A percentile compares a stretch with the other conserved stretches of the same genome.
Conservation (phyloP, 2,797 vertebrate species). For the Passerculus sandwichensis region DNA sequence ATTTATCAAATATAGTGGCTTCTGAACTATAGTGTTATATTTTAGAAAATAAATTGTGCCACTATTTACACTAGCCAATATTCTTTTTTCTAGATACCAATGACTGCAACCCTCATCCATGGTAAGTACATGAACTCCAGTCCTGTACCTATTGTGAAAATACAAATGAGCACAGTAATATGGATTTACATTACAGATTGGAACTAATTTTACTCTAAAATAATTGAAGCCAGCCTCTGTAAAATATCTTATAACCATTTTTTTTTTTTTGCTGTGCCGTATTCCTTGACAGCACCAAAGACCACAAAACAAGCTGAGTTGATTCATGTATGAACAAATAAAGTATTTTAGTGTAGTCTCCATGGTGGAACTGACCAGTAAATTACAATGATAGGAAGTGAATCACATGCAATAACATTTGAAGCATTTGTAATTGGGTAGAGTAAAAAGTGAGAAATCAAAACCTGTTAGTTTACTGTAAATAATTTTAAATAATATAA, state of each 20-base stretch:
- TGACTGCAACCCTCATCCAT: conserved; percentile 94
- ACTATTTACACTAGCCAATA: neutral
- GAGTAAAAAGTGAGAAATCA: neutral
- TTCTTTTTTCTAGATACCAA: conserved; percentile 84
- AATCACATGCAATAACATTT: neutral
- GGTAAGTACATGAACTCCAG: conserved; percentile 79
- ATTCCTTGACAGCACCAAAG: neutral
- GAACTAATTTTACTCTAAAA: neutral
- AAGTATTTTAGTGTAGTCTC: neutral
- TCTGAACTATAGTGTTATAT: neutral
- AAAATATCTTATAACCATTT: neutral
- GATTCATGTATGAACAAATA: neutral
- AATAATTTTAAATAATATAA: neutral
- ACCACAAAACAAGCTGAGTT: neutral
- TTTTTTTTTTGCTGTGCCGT: neutral
- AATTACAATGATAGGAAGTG: neutral
- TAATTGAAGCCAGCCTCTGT: neutral
- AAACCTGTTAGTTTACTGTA: neutral
- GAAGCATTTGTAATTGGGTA: neutral
- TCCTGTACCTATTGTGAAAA: neutral
- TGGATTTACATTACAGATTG: neutral
- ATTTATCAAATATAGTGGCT: neutral
- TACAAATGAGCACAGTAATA: neutral
- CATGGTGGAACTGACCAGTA: neutral
- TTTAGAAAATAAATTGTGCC: neutral